phyloP scores from a whole-genome alignment of 2,888 invertebrate species.

The Apamea crenata region DNA sequence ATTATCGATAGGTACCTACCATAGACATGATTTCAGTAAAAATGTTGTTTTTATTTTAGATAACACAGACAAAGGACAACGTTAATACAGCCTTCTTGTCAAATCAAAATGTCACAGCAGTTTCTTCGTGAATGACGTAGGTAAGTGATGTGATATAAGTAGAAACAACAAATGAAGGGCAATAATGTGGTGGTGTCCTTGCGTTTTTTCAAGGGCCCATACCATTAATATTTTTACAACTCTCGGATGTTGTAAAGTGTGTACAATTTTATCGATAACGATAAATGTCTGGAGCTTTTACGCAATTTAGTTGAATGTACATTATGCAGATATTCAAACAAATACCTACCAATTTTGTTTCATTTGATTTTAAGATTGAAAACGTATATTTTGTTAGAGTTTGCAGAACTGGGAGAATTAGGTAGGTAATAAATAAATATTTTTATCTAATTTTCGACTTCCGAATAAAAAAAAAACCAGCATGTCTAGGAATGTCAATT shows the following conservation, averaged over 20 bases:
- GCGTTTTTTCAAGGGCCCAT: conserved; percentile 24
- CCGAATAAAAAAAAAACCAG: not conserved
- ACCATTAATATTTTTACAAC: conserved; percentile 43
- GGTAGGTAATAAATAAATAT: not conserved
- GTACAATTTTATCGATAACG: conserved; percentile 47
- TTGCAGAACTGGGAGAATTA: not conserved
- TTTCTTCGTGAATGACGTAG: not conserved
- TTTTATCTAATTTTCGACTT: not conserved
- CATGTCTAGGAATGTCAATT: not conserved
- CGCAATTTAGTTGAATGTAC: not conserved
- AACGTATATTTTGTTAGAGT: not conserved
- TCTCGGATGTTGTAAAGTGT: conserved; percentile 42
- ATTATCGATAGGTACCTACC: conserved; percentile 39
- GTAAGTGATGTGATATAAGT: not conserved
- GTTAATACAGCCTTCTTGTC: conserved; percentile 13
- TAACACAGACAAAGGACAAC: not conserved
- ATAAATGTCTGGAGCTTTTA: conserved; percentile 32
- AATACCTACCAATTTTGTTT: not conserved
- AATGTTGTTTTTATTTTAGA: conserved; percentile 3
- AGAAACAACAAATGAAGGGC: conserved; percentile 3
- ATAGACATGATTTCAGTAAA: not conserved
- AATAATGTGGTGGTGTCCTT: conserved; percentile 20
- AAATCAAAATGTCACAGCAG: conserved; percentile 30
- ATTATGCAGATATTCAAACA: not conserved
- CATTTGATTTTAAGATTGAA: not conserved